Conservation (phyloP, 2,113 vertebrate genomes). For the Corythoichthys haematopterus region DNA sequence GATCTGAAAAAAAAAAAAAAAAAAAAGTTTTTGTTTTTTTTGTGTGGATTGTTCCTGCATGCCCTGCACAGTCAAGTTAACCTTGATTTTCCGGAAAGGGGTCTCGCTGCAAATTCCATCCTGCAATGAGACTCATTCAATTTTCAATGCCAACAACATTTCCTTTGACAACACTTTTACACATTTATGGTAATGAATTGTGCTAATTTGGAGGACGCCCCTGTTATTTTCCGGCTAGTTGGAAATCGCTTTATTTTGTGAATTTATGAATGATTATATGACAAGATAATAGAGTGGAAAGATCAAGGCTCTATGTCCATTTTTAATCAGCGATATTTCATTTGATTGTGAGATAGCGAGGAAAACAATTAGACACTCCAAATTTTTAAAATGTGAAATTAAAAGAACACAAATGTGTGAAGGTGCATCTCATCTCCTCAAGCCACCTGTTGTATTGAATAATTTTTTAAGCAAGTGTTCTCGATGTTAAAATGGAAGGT, state of each 20-base stretch:
- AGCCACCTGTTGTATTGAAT: constrained; percentile 16
- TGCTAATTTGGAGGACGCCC: neutral
- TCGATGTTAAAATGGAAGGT: constrained; percentile 51
- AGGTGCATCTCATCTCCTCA: constrained; percentile 25
- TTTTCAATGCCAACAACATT: constrained; percentile 9
- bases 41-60: constrained; percentile 42
- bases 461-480: constrained; percentile 46
- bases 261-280: neutral
- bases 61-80: constrained; percentile 32
- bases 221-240: neutral
- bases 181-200: neutral
- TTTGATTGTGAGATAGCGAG: neutral
- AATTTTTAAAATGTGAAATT: neutral
- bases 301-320: neutral
- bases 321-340: neutral
- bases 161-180: constrained; percentile 23
- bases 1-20: neutral
- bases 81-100: constrained; percentile 32
- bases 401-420: constrained; percentile 22
- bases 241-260: neutral
- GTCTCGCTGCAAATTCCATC: constrained; percentile 22
- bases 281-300: neutral
- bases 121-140: constrained; percentile 23
- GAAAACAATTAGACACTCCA: neutral
- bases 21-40: neutral